phyloP scores from a whole-genome alignment of 1,140 invertebrate genomes.

The Drosophila elegans region DNA sequence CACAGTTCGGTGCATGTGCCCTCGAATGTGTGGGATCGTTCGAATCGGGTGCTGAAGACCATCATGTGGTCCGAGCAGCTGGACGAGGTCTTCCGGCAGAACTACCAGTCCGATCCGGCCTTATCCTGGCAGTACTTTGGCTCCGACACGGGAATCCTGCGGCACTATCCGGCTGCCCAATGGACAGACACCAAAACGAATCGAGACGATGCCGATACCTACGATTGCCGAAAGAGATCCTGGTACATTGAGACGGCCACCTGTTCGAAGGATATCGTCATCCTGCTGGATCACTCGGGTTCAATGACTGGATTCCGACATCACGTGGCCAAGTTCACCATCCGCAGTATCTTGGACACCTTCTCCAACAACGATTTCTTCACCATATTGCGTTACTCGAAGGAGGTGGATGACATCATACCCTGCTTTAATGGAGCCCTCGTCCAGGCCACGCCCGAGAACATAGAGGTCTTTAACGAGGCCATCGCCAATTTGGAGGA shows the following conservation, averaged over 20 bases:
- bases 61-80: slow-evolving; percentile 95
- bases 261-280: slow-evolving; percentile 98
- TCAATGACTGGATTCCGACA: slow-evolving; percentile 96
- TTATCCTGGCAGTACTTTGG: slow-evolving; percentile 99
- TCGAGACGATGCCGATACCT: slow-evolving; percentile 88
- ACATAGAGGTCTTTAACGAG: slow-evolving; percentile 91
- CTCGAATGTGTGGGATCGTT: slow-evolving; percentile 95
- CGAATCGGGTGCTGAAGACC: slow-evolving; percentile 88
- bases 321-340: slow-evolving; percentile 89
- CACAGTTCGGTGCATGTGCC: slow-evolving; percentile 96
- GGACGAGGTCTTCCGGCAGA: slow-evolving; percentile 93
- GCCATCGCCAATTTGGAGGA: slow-evolving; percentile 88
- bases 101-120: slow-evolving; percentile 94
- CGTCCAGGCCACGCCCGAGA: slow-evolving; percentile 96
- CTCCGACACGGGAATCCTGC: slow-evolving; percentile 94
- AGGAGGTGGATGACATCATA: slow-evolving; percentile 88
- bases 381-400: slow-evolving; percentile 93
- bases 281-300: slow-evolving; percentile 97
- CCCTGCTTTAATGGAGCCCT: slow-evolving; percentile 93
- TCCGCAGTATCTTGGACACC: slow-evolving; percentile 95
- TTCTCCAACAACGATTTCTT: slow-evolving; percentile 99
- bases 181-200: slow-evolving; percentile 86
- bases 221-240: slow-evolving; percentile 93
- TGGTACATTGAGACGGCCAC: slow-evolving; percentile 99
- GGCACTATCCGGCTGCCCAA: slow-evolving; percentile 92